These are phyloP conservation scores for Prionailurus bengalensis DNA, from an alignment of 2,113 vertebrate genomes.

Conservation along the genomic window DNA sequence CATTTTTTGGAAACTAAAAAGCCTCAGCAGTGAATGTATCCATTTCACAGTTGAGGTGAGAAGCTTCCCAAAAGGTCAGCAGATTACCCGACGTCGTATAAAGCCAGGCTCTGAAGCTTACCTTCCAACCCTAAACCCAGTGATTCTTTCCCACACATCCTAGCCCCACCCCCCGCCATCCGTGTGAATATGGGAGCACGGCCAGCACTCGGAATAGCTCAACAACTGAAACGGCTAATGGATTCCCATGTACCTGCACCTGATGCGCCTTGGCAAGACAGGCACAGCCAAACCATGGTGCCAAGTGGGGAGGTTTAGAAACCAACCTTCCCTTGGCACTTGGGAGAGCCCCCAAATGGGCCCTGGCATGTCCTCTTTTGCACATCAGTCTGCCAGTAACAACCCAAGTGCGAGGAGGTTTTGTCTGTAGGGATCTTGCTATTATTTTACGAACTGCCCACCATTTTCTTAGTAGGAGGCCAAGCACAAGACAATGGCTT, in stretches of 20 bases:
- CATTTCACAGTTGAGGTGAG: neutral
- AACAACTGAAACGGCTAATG: neutral
- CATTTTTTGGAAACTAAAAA: neutral
- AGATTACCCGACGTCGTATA: neutral
- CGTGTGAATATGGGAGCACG: neutral
- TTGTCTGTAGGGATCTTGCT: neutral
- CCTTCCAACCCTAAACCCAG: neutral
- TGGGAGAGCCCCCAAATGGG: neutral
- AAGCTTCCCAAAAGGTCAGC: neutral
- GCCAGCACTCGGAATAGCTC: neutral
- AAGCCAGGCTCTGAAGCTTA: neutral
- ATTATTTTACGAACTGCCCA: neutral
- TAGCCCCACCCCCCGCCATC: neutral
- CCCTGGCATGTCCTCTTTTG: neutral
- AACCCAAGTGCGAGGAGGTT: neutral
- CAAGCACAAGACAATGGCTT: neutral
- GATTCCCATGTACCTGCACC: neutral
- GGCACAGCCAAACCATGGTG: neutral
- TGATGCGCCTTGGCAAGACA: neutral
- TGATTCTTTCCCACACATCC: neutral
- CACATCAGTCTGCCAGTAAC: neutral
- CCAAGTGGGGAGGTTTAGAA: neutral
- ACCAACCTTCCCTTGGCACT: neutral
- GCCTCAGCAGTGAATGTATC: neutral
- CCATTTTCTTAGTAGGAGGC: neutral